Conservation (phyloP, 2,113 vertebrate genomes). For the Syrmaticus mikado region DNA sequence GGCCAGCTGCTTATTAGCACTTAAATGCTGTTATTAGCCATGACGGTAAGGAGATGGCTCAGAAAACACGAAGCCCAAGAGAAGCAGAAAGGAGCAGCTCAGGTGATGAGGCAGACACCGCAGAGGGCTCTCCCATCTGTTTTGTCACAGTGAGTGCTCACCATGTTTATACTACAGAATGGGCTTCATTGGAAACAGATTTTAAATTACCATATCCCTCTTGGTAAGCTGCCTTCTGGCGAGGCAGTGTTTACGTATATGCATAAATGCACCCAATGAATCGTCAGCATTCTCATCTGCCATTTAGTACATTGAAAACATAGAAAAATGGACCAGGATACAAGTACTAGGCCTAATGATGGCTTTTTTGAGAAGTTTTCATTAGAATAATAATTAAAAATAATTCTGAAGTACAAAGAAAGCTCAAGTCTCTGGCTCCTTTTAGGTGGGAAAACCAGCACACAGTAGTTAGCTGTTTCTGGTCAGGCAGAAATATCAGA, state of each 20-base stretch:
- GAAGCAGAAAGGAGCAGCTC: background rate
- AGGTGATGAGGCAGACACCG: background rate
- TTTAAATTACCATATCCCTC: background rate
- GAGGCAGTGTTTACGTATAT: background rate
- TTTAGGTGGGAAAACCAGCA: background rate
- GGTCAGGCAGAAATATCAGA: background rate
- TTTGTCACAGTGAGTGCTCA: background rate
- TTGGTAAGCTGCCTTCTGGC: background rate
- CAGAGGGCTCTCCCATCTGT: constrained; percentile 41
- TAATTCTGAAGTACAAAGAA: background rate
- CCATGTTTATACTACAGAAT: background rate
- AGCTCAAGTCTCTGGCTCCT: background rate
- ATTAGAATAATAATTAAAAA: background rate
- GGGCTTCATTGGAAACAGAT: background rate
- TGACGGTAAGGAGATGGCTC: background rate
- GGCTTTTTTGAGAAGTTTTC: background rate
- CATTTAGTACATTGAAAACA: background rate
- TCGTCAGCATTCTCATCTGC: constrained; percentile 31
- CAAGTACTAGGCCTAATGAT: background rate
- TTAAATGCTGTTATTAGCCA: background rate
- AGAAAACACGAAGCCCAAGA: background rate
- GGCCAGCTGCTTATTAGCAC: background rate
- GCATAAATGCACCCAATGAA: constrained; percentile 7
- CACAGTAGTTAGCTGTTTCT: background rate
- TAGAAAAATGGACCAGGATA: background rate